Conservation (phyloP, 2,888 invertebrate species). For the Spisula solida region DNA sequence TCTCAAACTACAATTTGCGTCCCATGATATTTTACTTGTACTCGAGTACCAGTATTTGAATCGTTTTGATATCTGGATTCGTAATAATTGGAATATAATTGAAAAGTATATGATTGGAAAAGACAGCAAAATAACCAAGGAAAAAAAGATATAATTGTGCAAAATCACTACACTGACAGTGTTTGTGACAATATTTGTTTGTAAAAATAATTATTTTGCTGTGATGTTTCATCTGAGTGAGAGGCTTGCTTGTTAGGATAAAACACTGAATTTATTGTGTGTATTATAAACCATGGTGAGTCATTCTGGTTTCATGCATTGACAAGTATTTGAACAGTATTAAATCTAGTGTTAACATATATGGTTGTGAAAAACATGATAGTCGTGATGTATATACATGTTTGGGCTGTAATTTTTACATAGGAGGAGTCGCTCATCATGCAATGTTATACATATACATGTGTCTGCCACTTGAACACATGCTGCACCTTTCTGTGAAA, state of each 20-base stretch:
- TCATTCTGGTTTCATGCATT: background rate
- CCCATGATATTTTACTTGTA: too few relatives aligned
- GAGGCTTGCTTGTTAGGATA: background rate
- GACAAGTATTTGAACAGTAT: constrained; percentile 11
- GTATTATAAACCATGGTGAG: background rate
- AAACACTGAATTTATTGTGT: constrained; percentile 6
- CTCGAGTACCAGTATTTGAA: too few relatives aligned
- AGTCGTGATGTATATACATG: background rate
- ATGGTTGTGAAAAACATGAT: background rate
- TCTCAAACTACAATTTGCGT: too few relatives aligned
- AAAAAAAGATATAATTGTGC: too few relatives aligned
- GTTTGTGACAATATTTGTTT: background rate
- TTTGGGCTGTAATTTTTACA: background rate
- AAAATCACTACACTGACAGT: background rate
- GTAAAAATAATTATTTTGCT: background rate
- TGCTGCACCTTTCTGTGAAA: too few relatives aligned
- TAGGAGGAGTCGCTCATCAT: background rate
- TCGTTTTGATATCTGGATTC: background rate
- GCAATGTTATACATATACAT: too few relatives aligned
- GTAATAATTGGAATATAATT: constrained; percentile 8
- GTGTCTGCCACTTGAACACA: too few relatives aligned
- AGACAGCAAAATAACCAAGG: too few relatives aligned
- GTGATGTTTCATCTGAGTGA: background rate
- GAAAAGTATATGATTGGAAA: too few relatives aligned
- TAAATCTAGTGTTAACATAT: background rate